phyloP scores from a whole-genome alignment of 2,888 invertebrate species.

The Diabrotica balteata region DNA sequence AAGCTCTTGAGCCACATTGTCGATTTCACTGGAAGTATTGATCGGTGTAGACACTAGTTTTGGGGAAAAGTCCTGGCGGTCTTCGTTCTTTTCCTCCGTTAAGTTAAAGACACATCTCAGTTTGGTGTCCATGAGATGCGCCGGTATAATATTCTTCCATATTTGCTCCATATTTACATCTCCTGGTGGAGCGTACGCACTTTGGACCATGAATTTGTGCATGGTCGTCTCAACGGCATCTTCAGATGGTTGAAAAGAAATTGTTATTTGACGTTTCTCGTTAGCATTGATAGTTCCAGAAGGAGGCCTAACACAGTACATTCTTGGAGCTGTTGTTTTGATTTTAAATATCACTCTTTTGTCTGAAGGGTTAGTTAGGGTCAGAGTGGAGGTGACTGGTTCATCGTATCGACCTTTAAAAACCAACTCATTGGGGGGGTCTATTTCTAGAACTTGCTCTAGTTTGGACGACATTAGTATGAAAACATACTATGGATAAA shows the following conservation, averaged over 20 bases:
- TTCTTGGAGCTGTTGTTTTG: slow-evolving; percentile 39
- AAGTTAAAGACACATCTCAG: slow-evolving; percentile 91
- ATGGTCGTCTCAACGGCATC: slow-evolving; percentile 94
- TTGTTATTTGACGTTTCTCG: slow-evolving; percentile 81
- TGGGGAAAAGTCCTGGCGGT: slow-evolving; percentile 46
- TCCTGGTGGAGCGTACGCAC: slow-evolving; percentile 85
- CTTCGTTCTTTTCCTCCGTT: slow-evolving; percentile 5
- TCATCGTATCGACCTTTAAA: slow-evolving; percentile 88
- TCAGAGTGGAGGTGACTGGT: slow-evolving; percentile 87
- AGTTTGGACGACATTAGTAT: slow-evolving; percentile 68
- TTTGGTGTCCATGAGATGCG: slow-evolving; percentile 94
- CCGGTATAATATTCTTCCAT: slow-evolving; percentile 88
- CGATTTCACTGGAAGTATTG: slow-evolving; percentile 76
- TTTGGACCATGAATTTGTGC: slow-evolving; percentile 99
- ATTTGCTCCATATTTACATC: slow-evolving; percentile 66
- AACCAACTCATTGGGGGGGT: slow-evolving; percentile 86
- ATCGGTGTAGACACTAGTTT: slow-evolving; percentile 37
- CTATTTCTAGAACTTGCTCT: slow-evolving; percentile 83
- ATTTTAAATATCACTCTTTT: slow-evolving; percentile 92
- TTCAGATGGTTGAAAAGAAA: slow-evolving; percentile 94
- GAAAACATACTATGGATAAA: slow-evolving; percentile 5
- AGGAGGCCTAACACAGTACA: slow-evolving; percentile 42
- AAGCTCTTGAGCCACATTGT: slow-evolving; percentile 62
- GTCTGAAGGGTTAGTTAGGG: slow-evolving; percentile 85
- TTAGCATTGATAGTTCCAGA: slow-evolving; percentile 72